A percentile compares a stretch with the other conserved stretches of the same genome.
Evolutionary conservation across 1,140 invertebrate genomes (phyloP).

Genomic region (Trichomalopsis sarcophagae): DNA sequence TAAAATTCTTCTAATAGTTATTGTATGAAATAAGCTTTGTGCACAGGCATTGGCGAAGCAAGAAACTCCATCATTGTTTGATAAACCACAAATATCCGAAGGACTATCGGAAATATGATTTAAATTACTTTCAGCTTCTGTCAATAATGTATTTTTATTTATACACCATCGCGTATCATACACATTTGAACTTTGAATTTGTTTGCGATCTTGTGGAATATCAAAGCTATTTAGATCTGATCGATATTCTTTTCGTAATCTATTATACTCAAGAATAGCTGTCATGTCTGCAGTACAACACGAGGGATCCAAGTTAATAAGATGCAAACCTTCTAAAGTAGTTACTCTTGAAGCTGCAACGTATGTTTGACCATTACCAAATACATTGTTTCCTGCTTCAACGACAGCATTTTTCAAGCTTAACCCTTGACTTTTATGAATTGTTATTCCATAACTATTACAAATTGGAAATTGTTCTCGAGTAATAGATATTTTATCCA

Average conservation of each 20-base stretch:
- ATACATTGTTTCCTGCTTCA: slow-evolving; percentile 62
- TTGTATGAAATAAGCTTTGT: slow-evolving; percentile 51
- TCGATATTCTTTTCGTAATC: slow-evolving; percentile 35
- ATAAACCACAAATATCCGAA: slow-evolving; percentile 39
- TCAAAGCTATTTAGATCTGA: slow-evolving; percentile 49
- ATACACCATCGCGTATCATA: slow-evolving; percentile 12
- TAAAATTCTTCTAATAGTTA: slow-evolving; percentile 2
- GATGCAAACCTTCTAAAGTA: slow-evolving; percentile 60
- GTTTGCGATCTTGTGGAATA: slow-evolving; percentile 4
- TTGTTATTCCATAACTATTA: too few species aligned
- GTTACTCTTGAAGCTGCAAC: slow-evolving; percentile 66
- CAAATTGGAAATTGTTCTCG: too few species aligned
- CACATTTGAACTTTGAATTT: slow-evolving; percentile 24
- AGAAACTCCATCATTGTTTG: slow-evolving; percentile 41
- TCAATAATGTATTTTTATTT: slow-evolving; percentile 7
- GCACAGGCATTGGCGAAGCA: slow-evolving; percentile 14
- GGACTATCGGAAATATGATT: background rate
- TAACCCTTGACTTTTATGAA: too few species aligned
- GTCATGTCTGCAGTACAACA: slow-evolving; percentile 54
- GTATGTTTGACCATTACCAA: slow-evolving; percentile 65
- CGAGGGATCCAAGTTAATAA: slow-evolving; percentile 63
- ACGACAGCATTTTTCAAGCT: slow-evolving; percentile 59
- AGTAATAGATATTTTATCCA: too few species aligned
- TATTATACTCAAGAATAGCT: slow-evolving; percentile 62
- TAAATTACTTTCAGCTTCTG: background rate